Base-by-base conservation (phyloP, 2,113 vertebrate species). In the Archocentrus centrarchus region DNA sequence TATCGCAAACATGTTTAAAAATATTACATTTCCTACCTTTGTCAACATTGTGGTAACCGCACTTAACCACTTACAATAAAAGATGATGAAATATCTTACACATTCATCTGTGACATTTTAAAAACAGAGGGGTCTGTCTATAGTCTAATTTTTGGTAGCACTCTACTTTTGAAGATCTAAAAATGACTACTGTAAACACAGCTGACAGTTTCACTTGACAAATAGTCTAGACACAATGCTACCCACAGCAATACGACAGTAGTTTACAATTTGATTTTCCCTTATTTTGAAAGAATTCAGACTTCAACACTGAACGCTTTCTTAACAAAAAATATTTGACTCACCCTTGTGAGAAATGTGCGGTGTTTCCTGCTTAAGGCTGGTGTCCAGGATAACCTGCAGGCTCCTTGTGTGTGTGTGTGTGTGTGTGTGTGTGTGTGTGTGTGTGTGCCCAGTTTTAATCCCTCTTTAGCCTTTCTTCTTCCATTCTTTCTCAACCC, bases 401-500 rank as follows among this genome's bases (percentile, higher is more conserved):
- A 24, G 63, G 55, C 57, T 66, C 44, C 44, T 37, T 44, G 2
- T 39, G 4, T 61, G 8, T 77, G 37, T 13, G 66, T 20, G 1
- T 15, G 14, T 47, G 44, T 47, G 14, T 47, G 41, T 44, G 41
- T 44, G 11, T 41, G 39, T 70, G 37, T 64, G 44, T 78, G 78
- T 32, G 15, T 68, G 27, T 27, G 27, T 27, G 9, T 13, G 41
- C 30, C 66, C 10, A 50, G 68, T 59, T 84, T 84, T 93, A 92
- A 93, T 95, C 95, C 88, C 24, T 85, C 32, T 73, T 84, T n/a
- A 90, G 83, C 83, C 70, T 75, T 79, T 59, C 77, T 47, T 77
- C 75, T 70, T 64, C 59, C 64, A 39, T 57, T 83, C 59, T 68
- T 59, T 30, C 68, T 11, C 59, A 59, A 37, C 11, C 37, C 4